Evolutionary conservation across 2,113 vertebrate genomes (phyloP), one percentile per base, ranked within the genome.

Genomic region (Okapia johnstoni): DNA sequence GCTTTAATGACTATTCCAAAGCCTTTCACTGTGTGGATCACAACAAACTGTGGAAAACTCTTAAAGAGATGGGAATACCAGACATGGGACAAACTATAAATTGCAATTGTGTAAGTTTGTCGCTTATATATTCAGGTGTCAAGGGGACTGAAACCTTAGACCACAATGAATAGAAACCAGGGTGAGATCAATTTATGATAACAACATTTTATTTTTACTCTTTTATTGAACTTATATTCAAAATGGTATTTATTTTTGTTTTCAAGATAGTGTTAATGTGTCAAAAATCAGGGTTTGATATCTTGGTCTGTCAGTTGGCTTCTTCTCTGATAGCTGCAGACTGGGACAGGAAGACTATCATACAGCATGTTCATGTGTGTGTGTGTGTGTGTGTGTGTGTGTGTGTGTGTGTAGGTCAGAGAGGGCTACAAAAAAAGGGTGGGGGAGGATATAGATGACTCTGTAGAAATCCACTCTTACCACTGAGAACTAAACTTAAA

Each of bases 11-110:
- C 63, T 36, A 66, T 36, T 17, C 8, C 63, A 66, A 66, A 66
- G 16, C 8, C 33, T n/a, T n/a, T 66, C 33, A 66, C 33, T 66
- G 61, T 66, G 33, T n/a, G 7, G 61, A 66, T 66, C 33, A 36
- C 33, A 66, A 66, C 1, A 66, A 66, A 7, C 33, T 19, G 61
- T 19, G 33, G 33, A 66, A 66, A 66, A 66, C 4, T 66, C 61
- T 66, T 1, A 66, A 66, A 66, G 61, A 66, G 63, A 36, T 0
- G 5, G 63, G 63, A 36, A 19, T 66, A 66, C 9, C 63, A 66
- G 76, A 21, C 40, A 94, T 28, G 85, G 57, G 87, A 95, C 5
- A 92, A 88, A 94, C 79, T n/a, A 91, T 80, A 94, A 94, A 96
- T 9, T 89, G 80, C 40, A 17, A 17, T 26, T 58, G 77, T 88